phyloP scores from a whole-genome alignment of 2,113 vertebrate species.

The Condylura cristata region DNA sequence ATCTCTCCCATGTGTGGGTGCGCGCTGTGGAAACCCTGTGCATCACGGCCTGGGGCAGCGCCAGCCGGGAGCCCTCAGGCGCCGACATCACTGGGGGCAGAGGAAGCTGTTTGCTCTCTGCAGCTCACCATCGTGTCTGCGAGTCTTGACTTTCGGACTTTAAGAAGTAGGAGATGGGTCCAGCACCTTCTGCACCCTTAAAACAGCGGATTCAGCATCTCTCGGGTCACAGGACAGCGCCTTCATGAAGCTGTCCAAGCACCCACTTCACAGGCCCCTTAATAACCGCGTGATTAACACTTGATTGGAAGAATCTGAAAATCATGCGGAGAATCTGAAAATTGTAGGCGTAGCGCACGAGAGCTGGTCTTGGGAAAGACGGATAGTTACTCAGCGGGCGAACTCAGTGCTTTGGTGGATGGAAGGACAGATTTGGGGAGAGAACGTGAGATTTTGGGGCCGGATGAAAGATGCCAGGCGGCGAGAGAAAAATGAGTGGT shows the following conservation, averaged over 20 bases:
- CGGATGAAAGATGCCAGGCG: background rate
- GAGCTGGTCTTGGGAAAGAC: background rate
- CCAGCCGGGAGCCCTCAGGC: background rate
- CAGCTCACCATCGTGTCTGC: slow-evolving; percentile 15
- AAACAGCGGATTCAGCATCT: background rate
- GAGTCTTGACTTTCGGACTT: slow-evolving; percentile 31
- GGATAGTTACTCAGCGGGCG: background rate
- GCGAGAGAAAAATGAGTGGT: background rate
- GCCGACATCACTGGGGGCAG: background rate
- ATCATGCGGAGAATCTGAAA: no score
- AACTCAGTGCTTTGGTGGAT: background rate
- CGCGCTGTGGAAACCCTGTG: background rate
- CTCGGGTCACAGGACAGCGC: background rate
- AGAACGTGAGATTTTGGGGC: background rate
- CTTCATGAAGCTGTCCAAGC: background rate
- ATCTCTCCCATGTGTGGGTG: background rate
- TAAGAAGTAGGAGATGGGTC: background rate
- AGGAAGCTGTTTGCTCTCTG: background rate
- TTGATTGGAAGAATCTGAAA: background rate
- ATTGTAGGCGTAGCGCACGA: background rate
- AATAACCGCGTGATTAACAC: background rate
- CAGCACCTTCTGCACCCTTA: background rate
- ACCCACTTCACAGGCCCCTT: background rate
- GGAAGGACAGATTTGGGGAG: background rate
- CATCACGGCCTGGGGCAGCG: background rate